Conservation (phyloP, 2,797 vertebrate species). For the Gallirallus australis region DNA sequence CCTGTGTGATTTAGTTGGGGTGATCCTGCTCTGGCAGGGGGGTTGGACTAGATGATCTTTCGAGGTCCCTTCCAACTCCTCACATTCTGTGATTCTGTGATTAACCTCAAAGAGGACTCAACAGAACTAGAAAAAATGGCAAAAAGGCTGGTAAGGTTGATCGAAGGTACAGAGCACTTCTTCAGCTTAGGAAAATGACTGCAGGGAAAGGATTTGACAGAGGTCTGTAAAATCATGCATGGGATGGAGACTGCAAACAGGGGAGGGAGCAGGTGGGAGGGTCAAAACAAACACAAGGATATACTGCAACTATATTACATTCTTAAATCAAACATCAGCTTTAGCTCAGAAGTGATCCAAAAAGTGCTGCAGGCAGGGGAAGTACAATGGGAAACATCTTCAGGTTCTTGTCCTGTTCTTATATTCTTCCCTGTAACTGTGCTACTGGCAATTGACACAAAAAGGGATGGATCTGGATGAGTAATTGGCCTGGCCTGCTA, state of each 20-base stretch:
- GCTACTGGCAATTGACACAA: background rate
- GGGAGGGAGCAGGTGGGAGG: background rate
- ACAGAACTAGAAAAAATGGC: background rate
- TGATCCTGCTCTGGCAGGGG: too few species aligned
- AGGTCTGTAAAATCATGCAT: background rate
- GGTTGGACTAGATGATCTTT: too few species aligned
- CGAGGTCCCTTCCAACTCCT: too few species aligned
- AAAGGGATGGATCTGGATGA: background rate
- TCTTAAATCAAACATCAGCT: background rate
- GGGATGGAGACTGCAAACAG: background rate
- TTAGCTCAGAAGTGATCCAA: background rate
- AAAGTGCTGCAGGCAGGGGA: background rate
- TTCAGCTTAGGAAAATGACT: background rate
- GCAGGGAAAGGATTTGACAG: background rate
- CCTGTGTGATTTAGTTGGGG: too few species aligned
- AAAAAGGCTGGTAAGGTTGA: background rate
- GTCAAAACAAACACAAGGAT: background rate
- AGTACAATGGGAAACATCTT: background rate
- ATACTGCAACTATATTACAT: background rate
- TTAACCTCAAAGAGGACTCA: background rate
- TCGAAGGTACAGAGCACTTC: background rate
- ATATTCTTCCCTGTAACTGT: background rate
- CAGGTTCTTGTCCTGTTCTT: background rate
- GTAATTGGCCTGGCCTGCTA: background rate
- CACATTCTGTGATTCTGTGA: too few species aligned